Percentiles rank a stretch among this genome's conserved stretches.
phyloP scores from a whole-genome alignment of 2,888 invertebrate species.

The Eledona agricola region DNA sequence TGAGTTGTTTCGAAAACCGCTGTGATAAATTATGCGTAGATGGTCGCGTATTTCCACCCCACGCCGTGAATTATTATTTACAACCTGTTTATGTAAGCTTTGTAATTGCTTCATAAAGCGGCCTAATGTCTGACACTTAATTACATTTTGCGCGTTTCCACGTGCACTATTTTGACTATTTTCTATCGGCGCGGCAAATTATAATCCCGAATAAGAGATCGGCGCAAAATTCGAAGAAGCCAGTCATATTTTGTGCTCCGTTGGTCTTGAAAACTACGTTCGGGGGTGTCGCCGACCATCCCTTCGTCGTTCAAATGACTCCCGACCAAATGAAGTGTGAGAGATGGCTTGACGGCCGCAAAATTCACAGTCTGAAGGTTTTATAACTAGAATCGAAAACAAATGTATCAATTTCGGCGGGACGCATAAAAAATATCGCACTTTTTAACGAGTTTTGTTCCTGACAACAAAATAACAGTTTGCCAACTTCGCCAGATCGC shows the following conservation, averaged over 20 bases:
- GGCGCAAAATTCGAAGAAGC: constrained; percentile 53
- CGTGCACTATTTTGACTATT: no score
- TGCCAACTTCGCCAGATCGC: constrained; percentile 22
- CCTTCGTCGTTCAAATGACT: constrained; percentile 50
- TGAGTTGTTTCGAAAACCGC: constrained; percentile 43
- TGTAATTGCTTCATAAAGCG: constrained; percentile 45
- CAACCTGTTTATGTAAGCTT: constrained; percentile 46
- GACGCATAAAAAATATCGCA: constrained; percentile 43
- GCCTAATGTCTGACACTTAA: constrained; percentile 35
- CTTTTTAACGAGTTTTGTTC: constrained; percentile 51
- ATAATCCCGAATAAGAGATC: constrained; percentile 45
- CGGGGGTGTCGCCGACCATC: constrained; percentile 48
- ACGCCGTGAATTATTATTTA: constrained; percentile 47
- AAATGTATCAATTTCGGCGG: constrained; percentile 56
- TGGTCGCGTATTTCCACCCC: constrained; percentile 34
- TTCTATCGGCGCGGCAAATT: no score
- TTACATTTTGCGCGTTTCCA: constrained; percentile 38
- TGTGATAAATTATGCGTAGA: constrained; percentile 47
- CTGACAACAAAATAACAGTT: constrained; percentile 35
- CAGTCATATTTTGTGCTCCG: constrained; percentile 61
- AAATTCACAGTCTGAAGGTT: constrained; percentile 57
- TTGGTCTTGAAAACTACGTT: constrained; percentile 60
- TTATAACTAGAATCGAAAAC: constrained; percentile 54
- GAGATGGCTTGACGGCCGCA: constrained; percentile 57
- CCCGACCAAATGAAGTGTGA: constrained; percentile 60